phyloP scores from a whole-genome alignment of 2,797 vertebrate genomes.

The Hydrocynus forskahlii region DNA sequence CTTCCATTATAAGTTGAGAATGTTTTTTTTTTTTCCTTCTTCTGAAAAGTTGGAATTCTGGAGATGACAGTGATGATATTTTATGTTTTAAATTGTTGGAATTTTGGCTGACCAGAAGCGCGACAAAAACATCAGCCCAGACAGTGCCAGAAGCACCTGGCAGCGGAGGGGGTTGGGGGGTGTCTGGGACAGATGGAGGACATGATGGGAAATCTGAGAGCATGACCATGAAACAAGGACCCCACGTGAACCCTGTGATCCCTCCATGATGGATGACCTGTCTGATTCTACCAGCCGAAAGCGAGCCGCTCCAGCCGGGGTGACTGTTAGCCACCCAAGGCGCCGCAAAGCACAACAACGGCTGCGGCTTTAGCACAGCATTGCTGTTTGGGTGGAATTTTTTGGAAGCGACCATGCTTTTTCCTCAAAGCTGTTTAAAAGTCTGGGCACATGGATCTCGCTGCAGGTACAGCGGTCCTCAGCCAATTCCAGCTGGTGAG shows the following conservation, averaged over 20 bases:
- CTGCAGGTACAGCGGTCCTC: conserved; percentile 10
- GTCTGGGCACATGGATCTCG: conserved; percentile 9
- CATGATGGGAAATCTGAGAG: conserved; percentile 61
- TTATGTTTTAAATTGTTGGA: neutral
- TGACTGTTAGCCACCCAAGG: conserved; percentile 16
- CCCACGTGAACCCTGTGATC: conserved; percentile 70
- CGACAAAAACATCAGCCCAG: conserved; percentile 33
- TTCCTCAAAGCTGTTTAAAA: neutral
- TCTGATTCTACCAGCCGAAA: conserved; percentile 53
- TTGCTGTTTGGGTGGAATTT: neutral
- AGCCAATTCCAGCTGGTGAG: neutral
- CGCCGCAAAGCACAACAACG: conserved; percentile 25
- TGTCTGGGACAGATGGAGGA: conserved; percentile 61
- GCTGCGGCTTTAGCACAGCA: neutral
- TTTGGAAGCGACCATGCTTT: conserved; percentile 1
- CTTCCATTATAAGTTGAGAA: too few species aligned
- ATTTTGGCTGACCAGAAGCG: conserved; percentile 18
- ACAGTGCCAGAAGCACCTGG: conserved; percentile 19
- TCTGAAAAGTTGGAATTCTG: too few species aligned
- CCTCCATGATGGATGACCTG: conserved; percentile 70
- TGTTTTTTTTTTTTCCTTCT: too few species aligned
- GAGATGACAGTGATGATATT: too few species aligned
- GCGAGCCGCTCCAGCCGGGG: conserved; percentile 1
- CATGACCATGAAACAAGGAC: conserved; percentile 67
- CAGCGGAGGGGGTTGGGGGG: conserved; percentile 19